phyloP scores from a whole-genome alignment of 2,113 vertebrate genomes.

The Acrocephalus arundinaceus region DNA sequence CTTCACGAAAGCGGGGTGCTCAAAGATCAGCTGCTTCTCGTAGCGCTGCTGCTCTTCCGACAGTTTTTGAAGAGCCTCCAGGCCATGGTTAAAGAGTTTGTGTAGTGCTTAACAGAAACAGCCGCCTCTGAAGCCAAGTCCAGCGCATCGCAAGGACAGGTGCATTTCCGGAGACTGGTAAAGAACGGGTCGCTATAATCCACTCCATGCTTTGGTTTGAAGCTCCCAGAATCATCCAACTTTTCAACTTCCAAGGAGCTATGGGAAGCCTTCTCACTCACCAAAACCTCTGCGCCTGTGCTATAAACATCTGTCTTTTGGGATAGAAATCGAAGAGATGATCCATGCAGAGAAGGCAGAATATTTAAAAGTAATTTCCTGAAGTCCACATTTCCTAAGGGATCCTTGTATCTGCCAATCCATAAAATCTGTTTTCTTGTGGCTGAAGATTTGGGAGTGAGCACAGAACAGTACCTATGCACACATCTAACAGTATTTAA shows the following conservation, averaged over 20 bases:
- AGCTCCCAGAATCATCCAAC: background rate
- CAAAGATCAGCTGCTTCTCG: conserved; percentile 83
- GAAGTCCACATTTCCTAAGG: background rate
- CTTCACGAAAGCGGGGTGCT: conserved; percentile 76
- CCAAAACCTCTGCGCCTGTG: background rate
- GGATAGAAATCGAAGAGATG: conserved; percentile 8
- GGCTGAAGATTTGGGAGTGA: background rate
- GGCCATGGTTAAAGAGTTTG: conserved; percentile 72
- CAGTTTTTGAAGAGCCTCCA: conserved; percentile 80
- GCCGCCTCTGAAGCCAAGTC: conserved; percentile 66
- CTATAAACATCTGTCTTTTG: conserved; percentile 28
- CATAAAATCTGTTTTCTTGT: background rate
- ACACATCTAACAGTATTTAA: conserved; percentile 42
- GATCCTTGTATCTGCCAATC: background rate
- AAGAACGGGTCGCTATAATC: background rate
- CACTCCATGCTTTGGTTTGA: accelerated
- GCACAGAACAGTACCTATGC: background rate
- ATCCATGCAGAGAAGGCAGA: background rate
- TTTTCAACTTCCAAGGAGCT: background rate
- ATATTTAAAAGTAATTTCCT: background rate
- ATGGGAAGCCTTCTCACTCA: background rate
- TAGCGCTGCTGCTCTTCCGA: conserved; percentile 74
- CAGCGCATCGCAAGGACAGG: conserved; percentile 82
- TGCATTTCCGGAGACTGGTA: conserved; percentile 62
- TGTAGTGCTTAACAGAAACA: conserved; percentile 42